Evolutionary conservation across 2,113 vertebrate genomes (phyloP).

Genomic region (Typhlomys cinereus): DNA sequence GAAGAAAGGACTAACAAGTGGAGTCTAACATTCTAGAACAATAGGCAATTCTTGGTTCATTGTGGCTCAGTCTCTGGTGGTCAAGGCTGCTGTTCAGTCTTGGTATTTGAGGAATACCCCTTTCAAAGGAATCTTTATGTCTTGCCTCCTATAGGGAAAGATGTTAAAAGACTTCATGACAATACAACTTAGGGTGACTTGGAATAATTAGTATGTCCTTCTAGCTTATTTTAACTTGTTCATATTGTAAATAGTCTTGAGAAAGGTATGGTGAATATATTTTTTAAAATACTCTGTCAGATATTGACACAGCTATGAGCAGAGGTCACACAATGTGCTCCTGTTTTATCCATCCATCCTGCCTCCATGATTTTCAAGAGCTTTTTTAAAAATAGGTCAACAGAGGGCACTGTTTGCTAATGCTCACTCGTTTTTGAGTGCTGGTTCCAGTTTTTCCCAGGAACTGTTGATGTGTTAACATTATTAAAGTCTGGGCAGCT

Average conservation of each 20-base stretch:
- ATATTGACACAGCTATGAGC: background rate
- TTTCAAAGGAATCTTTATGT: background rate
- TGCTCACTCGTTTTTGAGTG: background rate
- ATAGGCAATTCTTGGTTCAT: background rate
- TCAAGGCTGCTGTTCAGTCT: background rate
- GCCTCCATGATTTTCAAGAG: background rate
- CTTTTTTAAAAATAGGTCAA: background rate
- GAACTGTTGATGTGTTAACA: background rate
- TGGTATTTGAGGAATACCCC: background rate
- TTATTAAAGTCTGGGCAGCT: background rate
- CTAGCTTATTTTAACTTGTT: background rate
- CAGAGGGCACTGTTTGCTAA: constrained; percentile 4
- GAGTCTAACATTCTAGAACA: background rate
- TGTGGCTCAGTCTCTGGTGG: background rate
- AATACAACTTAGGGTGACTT: background rate
- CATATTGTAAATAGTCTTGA: background rate
- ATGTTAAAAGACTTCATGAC: background rate
- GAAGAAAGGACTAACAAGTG: background rate
- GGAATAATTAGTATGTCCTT: background rate
- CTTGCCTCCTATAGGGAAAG: background rate
- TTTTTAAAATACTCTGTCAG: background rate
- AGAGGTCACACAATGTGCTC: background rate
- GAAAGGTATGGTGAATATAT: background rate
- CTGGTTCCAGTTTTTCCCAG: background rate
- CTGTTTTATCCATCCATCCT: background rate